Evolutionary conservation across 2,113 vertebrate genomes (phyloP), one percentile per base, ranked within the genome.

Genomic region (Semnopithecus entellus): DNA sequence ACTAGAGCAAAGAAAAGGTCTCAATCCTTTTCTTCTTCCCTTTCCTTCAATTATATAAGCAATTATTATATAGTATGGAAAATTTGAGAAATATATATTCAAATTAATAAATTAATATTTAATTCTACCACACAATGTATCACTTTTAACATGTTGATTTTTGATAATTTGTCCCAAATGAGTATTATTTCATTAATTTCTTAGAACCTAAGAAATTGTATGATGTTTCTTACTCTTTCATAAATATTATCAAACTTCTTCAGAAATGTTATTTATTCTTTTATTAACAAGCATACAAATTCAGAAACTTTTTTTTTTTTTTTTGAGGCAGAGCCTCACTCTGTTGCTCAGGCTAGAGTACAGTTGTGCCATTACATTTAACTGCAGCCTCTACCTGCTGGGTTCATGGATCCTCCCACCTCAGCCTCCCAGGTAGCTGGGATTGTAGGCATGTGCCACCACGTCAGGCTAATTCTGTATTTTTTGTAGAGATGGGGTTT

Each of bases 201-300:
- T 50, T 82, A 50, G 50, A 73, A 79, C 30, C 8, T 64, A 59
- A 6, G 92, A 30, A 91, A 59, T 59, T 96, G 7, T 88, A 61
- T 90, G 61, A 23, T 93, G 8, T 22, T 45, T 86, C 93, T 83
- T 72, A 48, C 18, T 45, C 27, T 95, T 68, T 55, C n/a, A 32
- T 82, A 68, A 78, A 23, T 87, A 61, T 75, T 91, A 91, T 88
- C 30, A 95, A 90, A 73, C 20, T 82, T 81, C n/a, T 73, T 88
- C 38, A 90, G 25, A 81, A 72, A 72, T 85, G 82, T 57, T 90
- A 35, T 72, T 72, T 78, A 55, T 83, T 76, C 32, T 8, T 90
- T 87, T 64, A 30, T 83, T 66, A 70, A 38, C 8, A 18, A 55
- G 66, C 40, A 70, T 61, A 57, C 35, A 57, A 38, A 55, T 66